Evolutionary conservation across 2,797 vertebrate genomes (phyloP).

Genomic region (Melanogrammus aeglefinus): DNA sequence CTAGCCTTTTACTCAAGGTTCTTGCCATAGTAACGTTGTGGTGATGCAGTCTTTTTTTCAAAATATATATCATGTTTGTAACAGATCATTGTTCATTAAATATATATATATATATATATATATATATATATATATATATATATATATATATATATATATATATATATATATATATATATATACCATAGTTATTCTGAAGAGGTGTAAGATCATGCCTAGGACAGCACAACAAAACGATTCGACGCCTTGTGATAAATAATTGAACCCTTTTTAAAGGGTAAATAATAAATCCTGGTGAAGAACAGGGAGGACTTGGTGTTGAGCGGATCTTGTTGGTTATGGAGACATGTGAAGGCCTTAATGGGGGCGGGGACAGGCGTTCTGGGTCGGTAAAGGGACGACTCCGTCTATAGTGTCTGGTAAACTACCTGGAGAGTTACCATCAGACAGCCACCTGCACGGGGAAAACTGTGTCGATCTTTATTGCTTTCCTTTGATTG

Average conservation of each 20-base stretch:
- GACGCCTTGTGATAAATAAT: no score
- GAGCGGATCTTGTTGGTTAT: constrained; percentile 38
- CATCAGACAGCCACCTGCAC: constrained; percentile 46
- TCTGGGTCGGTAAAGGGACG: constrained; percentile 52
- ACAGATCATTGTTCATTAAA: not conserved
- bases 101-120: not conserved
- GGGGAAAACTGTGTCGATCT: constrained; percentile 46
- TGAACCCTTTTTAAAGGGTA: not conserved
- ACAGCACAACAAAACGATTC: not conserved
- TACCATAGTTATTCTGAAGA: no score
- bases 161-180: not conserved
- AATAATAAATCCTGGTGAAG: not conserved
- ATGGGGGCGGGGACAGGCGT: constrained; percentile 24
- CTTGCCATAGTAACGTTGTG: constrained; percentile 9
- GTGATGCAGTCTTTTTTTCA: not conserved
- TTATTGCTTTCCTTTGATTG: constrained; percentile 24
- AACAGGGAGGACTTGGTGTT: constrained; percentile 15
- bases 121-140: not conserved
- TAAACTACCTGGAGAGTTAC: constrained; percentile 49
- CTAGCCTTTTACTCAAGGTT: constrained; percentile 20
- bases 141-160: not conserved
- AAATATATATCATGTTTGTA: not conserved
- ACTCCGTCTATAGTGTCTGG: constrained; percentile 43
- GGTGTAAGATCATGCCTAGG: no score
- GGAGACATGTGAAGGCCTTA: constrained; percentile 43